Base-by-base conservation (phyloP, 1,140 invertebrate genomes). In the Atta colombica region DNA sequence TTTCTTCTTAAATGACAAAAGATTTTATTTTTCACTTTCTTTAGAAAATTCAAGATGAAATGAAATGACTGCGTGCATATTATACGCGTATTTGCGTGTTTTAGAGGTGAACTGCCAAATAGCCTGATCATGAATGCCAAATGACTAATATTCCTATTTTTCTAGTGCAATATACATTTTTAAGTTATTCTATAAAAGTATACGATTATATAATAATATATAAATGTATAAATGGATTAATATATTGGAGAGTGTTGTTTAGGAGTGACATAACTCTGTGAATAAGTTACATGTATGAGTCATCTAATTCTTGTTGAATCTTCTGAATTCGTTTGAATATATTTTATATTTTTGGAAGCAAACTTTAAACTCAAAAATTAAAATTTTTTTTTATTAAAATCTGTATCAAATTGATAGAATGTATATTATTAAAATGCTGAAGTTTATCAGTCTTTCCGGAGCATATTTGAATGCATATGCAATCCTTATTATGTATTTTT, bases 91-190 rank as follows among this genome's bases (percentile, higher is more conserved):
- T 4, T 12, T 69, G 31, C 39, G 55, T 45, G 55, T 61, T 66
- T 68, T 65, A 86, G 14, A 25, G 39, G 18, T 53, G 25, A 88
- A 93, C 91, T 93, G 90, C 92, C 92, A 93, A 93, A 92, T 89
- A 87, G 25, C 65, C 84, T 85, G 75, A 87, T 69, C 51, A 89
- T 63, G 55, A 90, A 91, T 91, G 84, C 92, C 92, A 92, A 93
- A 93, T 91, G 86, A 90, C 75, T 90, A 89, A 87, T 91, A 91
- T 92, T 92, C 90, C 87, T 92, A 91, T 86, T 75, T 88, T 87
- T 68, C 49, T 77, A 92, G 72, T 82, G 61, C 75, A 87, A 71
- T 81, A 61, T 85, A 87, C 28, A 80, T 51, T 55, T 75, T 74
- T 86, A 89, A 92, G 77, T 84, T 84, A 91, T 91, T 91, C 74